Evolutionary conservation across 2,888 invertebrate genomes (phyloP), one percentile per base, ranked within the genome.

Genomic region (Lepetodrilus schrolli): DNA sequence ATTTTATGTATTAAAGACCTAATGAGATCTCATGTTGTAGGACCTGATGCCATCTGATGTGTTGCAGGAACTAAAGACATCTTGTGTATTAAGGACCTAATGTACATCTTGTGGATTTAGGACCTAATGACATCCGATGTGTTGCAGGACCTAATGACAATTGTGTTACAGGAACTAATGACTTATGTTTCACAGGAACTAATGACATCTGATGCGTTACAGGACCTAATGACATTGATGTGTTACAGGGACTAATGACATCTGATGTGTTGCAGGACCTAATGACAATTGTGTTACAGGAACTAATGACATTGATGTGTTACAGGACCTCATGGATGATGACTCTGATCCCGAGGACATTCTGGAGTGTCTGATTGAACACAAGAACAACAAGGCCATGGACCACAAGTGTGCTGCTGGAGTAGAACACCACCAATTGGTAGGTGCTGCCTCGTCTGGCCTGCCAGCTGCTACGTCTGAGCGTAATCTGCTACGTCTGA

Each of bases 351-450:
- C 86, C 13, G 96, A 96, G 74, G 96, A 97, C 83, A 93, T 98
- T 83, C 95, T 99, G 94, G 96, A 97, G 76, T 99, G 99, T 91
- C 92, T 99, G 70, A 95, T 98, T 74, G 92, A 94, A 43, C 95
- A 97, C 90, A 99, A 98, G 91, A 96, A 96, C 90, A 95, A 96
- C 84, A 93, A 94, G 4, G 94, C 95, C 85, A 93, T 96, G 86
- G 94, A 94, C 84, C 92, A 93, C 20, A 96, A 97, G 90, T 99
- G 99, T 91, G 93, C 95, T 79, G 95, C 96, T 43, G 96, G 97
- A 76, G 95, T 99, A 68, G 98, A 99, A 91, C 99, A 99, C 92
- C 97, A 98, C 88, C 99, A 99, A 91, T 92, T 99, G 76, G 91
- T 92, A 76, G 75, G 84, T 82, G 26, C 13, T 4, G n/a, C n/a